Base-by-base conservation (phyloP, 2,888 invertebrate species). In the Amiota minor region DNA sequence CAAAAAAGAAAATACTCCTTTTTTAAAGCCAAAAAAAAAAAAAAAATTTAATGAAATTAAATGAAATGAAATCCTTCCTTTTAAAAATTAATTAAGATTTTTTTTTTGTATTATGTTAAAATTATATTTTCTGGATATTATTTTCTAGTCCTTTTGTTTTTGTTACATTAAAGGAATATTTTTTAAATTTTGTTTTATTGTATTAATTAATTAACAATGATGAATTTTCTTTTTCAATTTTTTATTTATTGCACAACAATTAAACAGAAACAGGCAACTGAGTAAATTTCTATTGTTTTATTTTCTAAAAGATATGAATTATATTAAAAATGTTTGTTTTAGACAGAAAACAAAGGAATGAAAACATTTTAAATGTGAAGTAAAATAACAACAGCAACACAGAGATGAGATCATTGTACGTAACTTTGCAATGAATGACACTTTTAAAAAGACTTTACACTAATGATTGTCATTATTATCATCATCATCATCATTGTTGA, bases 81-180 rank as follows among this genome's bases (percentile, higher is more conserved):
- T 67, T 49, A 23, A 23, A 23, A 53, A 68, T 23, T 20, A 50
- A 68, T 9, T 18, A 14, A 11, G 62, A 35, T n/a, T 45, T 18
- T 20, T 46, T 69, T 70, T 68, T 70, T 70, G 70, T 70, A 59
- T 53, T 50, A 68, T 18, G 23, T 45, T 50, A 53, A 50, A 50
- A 53, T 65, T 47, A 18, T 4, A 62, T 18, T 59, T 20, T 59
- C 12, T 12, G 53, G 14, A 53, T 53, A 67, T 53, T 68, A 53
- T 55, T 68, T 70, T 59, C 46, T 70, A 59, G 56, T 59, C 59
- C 18, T 62, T 16, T 20, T 49, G 47, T 47, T 67, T 45, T 14
- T 49, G 47, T 47, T 67, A n/a, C 1, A 53, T 16, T 64, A 49
- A 18, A 23, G 11, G 20, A 68, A 55, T 14, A 35, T 64, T 50